phyloP scores from a whole-genome alignment of 2,797 vertebrate species.

The Acrocephalus scirpaceus region DNA sequence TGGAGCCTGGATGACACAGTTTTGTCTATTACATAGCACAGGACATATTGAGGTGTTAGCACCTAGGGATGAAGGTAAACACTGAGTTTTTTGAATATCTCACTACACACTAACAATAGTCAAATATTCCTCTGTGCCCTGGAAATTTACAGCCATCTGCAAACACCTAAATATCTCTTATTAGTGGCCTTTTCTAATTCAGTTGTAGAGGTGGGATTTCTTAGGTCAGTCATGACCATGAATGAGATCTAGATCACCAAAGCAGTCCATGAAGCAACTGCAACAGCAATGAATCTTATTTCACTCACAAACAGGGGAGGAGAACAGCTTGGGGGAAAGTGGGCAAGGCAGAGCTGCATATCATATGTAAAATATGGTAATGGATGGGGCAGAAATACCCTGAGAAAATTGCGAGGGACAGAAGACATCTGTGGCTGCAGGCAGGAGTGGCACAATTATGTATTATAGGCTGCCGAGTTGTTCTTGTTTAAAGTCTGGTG shows the following conservation, averaged over 20 bases:
- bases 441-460: not conserved
- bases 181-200: not conserved
- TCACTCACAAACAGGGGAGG: not conserved
- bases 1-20: too few species aligned
- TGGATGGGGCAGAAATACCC: not conserved
- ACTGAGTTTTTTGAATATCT: not conserved
- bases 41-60: too few species aligned
- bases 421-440: not conserved
- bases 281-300: not conserved
- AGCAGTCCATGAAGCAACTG: not conserved
- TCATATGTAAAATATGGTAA: not conserved
- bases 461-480: not conserved
- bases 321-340: not conserved
- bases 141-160: not conserved
- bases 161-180: not conserved
- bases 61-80: not conserved
- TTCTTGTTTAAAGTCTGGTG: not conserved
- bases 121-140: not conserved
- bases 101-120: not conserved
- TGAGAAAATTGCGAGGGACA: not conserved
- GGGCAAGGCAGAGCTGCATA: not conserved
- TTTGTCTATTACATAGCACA: not conserved
- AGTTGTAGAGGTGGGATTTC: not conserved
- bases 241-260: not conserved
- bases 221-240: fast-evolving